phyloP scores from a whole-genome alignment of 2,113 vertebrate genomes.

The Capricornis sumatraensis region DNA sequence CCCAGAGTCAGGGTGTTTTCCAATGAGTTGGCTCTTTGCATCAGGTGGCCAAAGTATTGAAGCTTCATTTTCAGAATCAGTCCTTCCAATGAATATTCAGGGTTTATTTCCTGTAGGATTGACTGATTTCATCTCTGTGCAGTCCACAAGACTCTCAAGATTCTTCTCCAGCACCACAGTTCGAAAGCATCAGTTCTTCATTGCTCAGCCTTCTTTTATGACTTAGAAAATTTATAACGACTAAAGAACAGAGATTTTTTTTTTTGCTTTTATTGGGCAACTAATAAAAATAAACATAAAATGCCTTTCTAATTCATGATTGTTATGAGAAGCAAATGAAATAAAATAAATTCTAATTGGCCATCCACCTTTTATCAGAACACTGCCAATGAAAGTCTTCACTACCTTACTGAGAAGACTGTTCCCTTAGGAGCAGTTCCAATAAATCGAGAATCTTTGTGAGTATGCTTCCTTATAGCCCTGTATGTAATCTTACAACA shows the following conservation, averaged over 20 bases:
- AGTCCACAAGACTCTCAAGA: not conserved
- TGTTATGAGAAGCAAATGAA: slow-evolving; percentile 2
- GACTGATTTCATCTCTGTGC: not conserved
- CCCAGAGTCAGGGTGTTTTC: not conserved
- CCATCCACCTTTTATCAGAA: not conserved
- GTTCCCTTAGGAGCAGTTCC: not conserved
- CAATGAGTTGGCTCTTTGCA: not conserved
- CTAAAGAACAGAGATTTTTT: not conserved
- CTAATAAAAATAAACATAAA: not conserved
- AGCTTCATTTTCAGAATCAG: not conserved
- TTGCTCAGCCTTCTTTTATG: not conserved
- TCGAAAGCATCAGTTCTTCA: not conserved
- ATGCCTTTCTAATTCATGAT: not conserved
- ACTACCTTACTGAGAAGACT: not conserved
- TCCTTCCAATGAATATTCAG: not conserved
- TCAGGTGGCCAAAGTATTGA: not conserved
- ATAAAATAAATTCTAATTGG: not conserved
- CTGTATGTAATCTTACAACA: not conserved
- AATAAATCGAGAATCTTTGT: not conserved
- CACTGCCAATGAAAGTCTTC: not conserved
- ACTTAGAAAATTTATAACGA: not conserved
- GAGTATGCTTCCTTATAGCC: not conserved
- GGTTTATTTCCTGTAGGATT: not conserved
- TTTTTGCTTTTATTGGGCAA: not conserved
- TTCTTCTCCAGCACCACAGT: not conserved